phyloP scores from a whole-genome alignment of 2,888 invertebrate species.

The Blera fallax region DNA sequence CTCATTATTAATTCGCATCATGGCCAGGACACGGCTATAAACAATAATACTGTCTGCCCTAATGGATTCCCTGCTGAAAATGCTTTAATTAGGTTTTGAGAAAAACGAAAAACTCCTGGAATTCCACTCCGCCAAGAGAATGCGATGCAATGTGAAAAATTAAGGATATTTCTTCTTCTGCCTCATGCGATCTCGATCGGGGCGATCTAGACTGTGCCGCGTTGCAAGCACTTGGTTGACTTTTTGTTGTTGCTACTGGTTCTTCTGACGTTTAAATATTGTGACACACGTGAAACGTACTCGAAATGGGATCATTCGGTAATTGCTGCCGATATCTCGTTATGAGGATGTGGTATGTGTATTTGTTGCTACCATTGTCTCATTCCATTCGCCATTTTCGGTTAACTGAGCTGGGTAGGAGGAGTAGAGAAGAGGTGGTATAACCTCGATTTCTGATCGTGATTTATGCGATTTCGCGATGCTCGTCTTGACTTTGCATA shows the following conservation, averaged over 20 bases:
- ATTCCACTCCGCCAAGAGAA: constrained; percentile 68
- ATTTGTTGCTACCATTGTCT: constrained; percentile 60
- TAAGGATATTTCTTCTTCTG: constrained; percentile 69
- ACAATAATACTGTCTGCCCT: constrained; percentile 73
- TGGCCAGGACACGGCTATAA: constrained; percentile 73
- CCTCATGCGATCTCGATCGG: neutral
- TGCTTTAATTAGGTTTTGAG: constrained; percentile 73
- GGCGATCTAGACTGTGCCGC: constrained; percentile 53
- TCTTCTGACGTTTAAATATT: constrained; percentile 70
- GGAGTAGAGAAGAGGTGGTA: constrained; percentile 7
- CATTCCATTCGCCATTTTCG: constrained; percentile 68
- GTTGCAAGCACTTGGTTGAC: constrained; percentile 35
- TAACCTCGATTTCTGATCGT: constrained; percentile 65
- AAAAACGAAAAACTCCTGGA: constrained; percentile 72
- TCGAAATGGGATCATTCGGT: constrained; percentile 72
- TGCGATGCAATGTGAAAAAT: constrained; percentile 72
- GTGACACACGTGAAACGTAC: constrained; percentile 72
- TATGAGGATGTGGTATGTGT: constrained; percentile 59
- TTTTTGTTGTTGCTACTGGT: constrained; percentile 21
- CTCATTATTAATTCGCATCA: constrained; percentile 73
- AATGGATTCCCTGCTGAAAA: constrained; percentile 73
- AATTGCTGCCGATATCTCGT: constrained; percentile 70
- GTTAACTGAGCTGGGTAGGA: constrained; percentile 15
- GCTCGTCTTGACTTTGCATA: constrained; percentile 47
- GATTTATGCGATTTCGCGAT: constrained; percentile 60